These are phyloP conservation scores for Bombus haemorrhoidalis DNA, from an alignment of 1,140 invertebrate genomes.

Conservation along the genomic window DNA sequence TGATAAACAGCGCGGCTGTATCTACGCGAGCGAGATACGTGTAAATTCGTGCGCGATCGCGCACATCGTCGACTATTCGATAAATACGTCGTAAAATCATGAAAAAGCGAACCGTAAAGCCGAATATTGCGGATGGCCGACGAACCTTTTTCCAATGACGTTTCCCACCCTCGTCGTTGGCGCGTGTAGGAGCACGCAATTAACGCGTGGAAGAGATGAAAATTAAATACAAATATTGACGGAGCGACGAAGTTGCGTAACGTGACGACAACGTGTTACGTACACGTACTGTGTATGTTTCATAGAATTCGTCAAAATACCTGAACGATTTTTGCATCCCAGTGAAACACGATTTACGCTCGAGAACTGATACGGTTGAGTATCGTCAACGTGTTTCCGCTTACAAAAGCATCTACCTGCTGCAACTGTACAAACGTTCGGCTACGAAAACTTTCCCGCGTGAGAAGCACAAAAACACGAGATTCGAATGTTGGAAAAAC, in stretches of 20 bases:
- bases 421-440: too few relatives aligned
- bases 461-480: too few relatives aligned
- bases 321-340: background rate
- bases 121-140: background rate
- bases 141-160: too few relatives aligned
- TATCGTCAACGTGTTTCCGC: background rate
- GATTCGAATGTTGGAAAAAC: too few relatives aligned
- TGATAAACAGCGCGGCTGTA: too few relatives aligned
- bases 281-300: background rate
- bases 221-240: conserved; percentile 41
- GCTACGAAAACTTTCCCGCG: too few relatives aligned
- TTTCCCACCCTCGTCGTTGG: background rate
- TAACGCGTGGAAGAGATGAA: background rate
- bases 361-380: background rate
- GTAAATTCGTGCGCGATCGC: too few relatives aligned
- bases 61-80: background rate
- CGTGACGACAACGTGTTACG: background rate
- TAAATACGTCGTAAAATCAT: background rate
- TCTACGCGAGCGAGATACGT: too few relatives aligned
- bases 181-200: conserved; percentile 1
- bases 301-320: background rate
- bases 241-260: background rate
- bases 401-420: background rate
- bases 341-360: background rate
- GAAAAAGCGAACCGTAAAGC: background rate